Percentiles rank a stretch among this genome's conserved stretches.
These are phyloP conservation scores for Encarsia formosa DNA, from an alignment of 2,888 invertebrate species.

Conservation along the genomic window DNA sequence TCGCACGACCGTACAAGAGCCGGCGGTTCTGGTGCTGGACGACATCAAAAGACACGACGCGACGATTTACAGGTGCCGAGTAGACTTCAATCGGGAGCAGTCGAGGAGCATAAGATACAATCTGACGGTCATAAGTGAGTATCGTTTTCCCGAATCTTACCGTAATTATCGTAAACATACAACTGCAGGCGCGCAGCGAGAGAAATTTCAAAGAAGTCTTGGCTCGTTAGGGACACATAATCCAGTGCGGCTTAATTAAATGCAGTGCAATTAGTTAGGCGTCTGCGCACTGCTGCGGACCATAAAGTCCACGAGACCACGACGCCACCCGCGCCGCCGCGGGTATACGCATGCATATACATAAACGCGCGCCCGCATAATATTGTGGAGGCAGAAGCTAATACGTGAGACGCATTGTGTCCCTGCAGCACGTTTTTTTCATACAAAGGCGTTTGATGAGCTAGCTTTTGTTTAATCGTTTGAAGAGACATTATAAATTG, in stretches of 20 bases:
- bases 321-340: too few species aligned
- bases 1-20: constrained; percentile 67
- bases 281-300: not conserved
- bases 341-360: too few species aligned
- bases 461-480: too few species aligned
- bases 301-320: not conserved
- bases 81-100: constrained; percentile 86
- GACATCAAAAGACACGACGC: constrained; percentile 85
- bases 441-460: too few species aligned
- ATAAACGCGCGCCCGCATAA: too few species aligned
- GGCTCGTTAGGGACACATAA: constrained; percentile 40
- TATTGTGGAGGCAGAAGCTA: too few species aligned
- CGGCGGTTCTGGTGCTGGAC: constrained; percentile 77
- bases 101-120: constrained; percentile 86
- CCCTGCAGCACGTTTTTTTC: too few species aligned
- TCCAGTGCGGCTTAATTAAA: constrained; percentile 42
- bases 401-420: too few species aligned
- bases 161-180: not conserved
- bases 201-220: not conserved
- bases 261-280: constrained; percentile 39
- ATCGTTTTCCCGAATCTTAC: not conserved
- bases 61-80: constrained; percentile 83
- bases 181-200: not conserved
- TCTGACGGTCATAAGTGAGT: constrained; percentile 85
- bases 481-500: too few species aligned